Evolutionary conservation across 1,140 invertebrate species (phyloP).

Genomic region (Propsilocerus akamusi): DNA sequence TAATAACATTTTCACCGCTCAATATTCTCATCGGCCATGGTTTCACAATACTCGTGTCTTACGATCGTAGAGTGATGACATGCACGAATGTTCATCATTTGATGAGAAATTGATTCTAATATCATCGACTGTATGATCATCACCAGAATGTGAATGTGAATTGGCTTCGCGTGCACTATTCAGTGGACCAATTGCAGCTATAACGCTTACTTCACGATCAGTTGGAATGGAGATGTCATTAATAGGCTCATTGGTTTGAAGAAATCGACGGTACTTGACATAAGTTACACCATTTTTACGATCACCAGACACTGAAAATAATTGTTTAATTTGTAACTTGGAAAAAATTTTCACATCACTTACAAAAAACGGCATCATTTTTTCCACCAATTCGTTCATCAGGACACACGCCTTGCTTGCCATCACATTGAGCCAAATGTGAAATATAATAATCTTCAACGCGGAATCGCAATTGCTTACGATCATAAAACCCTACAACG

Average conservation of each 20-base stretch:
- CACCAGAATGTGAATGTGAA: conserved; percentile 44
- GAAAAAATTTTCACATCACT: conserved; percentile 6
- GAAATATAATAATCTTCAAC: conserved; percentile 76
- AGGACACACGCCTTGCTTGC: conserved; percentile 65
- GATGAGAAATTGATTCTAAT: conserved; percentile 54
- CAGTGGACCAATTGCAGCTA: conserved; percentile 74
- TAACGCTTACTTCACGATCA: conserved; percentile 48
- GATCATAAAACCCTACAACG: conserved; percentile 63
- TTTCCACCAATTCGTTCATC: conserved; percentile 61
- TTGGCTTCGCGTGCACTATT: conserved; percentile 64
- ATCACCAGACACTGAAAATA: conserved; percentile 38
- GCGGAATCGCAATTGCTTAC: conserved; percentile 41
- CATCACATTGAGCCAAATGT: conserved; percentile 62
- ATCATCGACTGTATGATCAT: conserved; percentile 53
- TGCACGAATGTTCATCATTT: conserved; percentile 23
- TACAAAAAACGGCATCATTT: conserved; percentile 56
- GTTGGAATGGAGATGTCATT: conserved; percentile 48
- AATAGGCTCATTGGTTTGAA: conserved; percentile 51
- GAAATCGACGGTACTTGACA: conserved; percentile 55
- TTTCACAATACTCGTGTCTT: conserved; percentile 30
- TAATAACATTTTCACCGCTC: conserved; percentile 39
- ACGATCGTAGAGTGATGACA: conserved; percentile 23
- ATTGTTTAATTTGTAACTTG: background rate
- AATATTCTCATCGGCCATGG: conserved; percentile 47
- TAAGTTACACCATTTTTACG: conserved; percentile 63